A percentile compares a stretch with the other conserved stretches of the same genome.
Conservation (phyloP, 2,888 invertebrate species). For the Entomobrya multifasciata region DNA sequence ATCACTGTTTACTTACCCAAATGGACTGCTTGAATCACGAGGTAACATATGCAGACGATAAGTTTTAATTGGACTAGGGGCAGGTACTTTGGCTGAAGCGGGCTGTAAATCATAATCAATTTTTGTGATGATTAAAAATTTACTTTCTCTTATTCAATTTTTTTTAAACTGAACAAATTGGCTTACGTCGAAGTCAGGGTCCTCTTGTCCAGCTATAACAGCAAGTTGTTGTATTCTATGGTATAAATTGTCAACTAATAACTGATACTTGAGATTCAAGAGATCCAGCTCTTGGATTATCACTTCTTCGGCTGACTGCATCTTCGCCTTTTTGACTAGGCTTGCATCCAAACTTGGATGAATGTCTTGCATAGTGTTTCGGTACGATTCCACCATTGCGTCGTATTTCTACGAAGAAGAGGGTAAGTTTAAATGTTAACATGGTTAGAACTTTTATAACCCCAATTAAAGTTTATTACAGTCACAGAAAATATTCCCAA, state of each 20-base stretch:
- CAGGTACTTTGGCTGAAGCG: conserved; percentile 77
- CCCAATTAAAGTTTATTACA: conserved; percentile 3
- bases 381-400: conserved; percentile 91
- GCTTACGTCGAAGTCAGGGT: conserved; percentile 89
- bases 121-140: conserved; percentile 25
- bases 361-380: conserved; percentile 89
- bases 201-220: conserved; percentile 85
- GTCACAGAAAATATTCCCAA: background rate
- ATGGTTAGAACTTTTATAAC: conserved; percentile 11
- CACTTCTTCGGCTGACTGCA: conserved; percentile 86
- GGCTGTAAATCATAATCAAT: no score
- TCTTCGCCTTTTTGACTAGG: conserved; percentile 80
- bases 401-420: conserved; percentile 88
- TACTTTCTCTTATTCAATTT: no score
- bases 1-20: conserved; percentile 68
- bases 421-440: conserved; percentile 44
- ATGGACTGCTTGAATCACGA: conserved; percentile 76
- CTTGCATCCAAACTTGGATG: conserved; percentile 89
- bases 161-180: no score
- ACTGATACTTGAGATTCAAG: conserved; percentile 90
- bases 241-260: conserved; percentile 86
- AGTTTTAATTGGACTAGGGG: conserved; percentile 80
- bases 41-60: conserved; percentile 76
- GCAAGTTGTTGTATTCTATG: conserved; percentile 87
- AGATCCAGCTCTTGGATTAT: conserved; percentile 90